Conservation (phyloP, 2,888 invertebrate species). For the Atethmia centrago region DNA sequence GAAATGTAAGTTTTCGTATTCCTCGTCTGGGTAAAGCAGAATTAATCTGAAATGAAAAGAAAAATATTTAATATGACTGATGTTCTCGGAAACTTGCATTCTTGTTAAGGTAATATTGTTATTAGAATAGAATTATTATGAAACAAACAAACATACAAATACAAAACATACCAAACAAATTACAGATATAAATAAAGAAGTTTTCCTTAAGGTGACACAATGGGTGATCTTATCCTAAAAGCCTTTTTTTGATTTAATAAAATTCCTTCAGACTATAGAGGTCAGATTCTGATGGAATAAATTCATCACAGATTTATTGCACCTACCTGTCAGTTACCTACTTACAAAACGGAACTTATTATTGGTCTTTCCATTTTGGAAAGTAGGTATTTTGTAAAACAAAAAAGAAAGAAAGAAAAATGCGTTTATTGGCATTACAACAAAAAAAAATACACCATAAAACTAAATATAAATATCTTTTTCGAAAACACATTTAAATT, state of each 20-base stretch:
- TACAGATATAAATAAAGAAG: no score
- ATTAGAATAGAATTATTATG: no score
- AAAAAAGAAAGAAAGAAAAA: no score
- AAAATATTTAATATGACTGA: neutral
- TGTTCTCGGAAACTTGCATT: neutral
- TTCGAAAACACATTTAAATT: neutral
- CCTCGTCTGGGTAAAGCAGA: slow-evolving; percentile 77
- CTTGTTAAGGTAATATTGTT: neutral
- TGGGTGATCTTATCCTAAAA: no score
- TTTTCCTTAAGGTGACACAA: no score
- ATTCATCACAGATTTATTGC: neutral
- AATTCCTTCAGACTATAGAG: neutral
- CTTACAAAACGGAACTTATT: neutral
- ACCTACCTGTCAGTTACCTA: neutral
- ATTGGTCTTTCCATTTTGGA: neutral
- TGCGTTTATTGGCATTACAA: no score
- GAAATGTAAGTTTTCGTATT: slow-evolving; percentile 69
- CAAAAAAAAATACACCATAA: no score
- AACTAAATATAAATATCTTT: neutral
- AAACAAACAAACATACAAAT: no score
- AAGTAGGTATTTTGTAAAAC: neutral
- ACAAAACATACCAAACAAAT: no score
- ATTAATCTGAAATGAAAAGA: slow-evolving; percentile 70
- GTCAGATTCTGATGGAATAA: slow-evolving; percentile 1
- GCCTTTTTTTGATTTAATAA: neutral